Percentiles rank a stretch among this genome's conserved stretches.
These are phyloP conservation scores for Artibeus lituratus DNA, from an alignment of 2,797 vertebrate species.

Conservation along the genomic window DNA sequence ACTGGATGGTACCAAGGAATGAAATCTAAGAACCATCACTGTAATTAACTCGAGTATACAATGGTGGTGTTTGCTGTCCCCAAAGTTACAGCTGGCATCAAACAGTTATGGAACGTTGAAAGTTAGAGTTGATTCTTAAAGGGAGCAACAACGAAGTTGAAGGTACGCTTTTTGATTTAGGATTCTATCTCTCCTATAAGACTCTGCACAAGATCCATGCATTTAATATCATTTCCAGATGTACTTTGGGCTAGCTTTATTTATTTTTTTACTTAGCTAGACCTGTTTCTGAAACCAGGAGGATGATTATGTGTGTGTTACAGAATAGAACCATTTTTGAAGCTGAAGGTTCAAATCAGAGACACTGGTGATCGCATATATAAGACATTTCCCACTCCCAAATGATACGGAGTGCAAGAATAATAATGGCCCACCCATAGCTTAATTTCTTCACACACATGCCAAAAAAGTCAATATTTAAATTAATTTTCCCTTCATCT, in stretches of 20 bases:
- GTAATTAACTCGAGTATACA: slow-evolving; percentile 8
- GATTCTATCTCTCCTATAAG: slow-evolving; percentile 45
- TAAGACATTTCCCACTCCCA: slow-evolving; percentile 5
- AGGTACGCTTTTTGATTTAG: slow-evolving; percentile 40
- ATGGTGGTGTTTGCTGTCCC: background rate
- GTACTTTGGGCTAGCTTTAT: slow-evolving; percentile 65
- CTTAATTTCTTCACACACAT: background rate
- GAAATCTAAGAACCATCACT: background rate
- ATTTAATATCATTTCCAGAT: slow-evolving; percentile 77
- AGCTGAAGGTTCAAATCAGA: slow-evolving; percentile 57
- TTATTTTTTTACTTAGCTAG: slow-evolving; percentile 60
- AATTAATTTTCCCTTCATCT: slow-evolving; percentile 37
- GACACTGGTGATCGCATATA: slow-evolving; percentile 22
- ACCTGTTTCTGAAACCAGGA: slow-evolving; percentile 49
- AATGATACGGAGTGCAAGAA: slow-evolving; percentile 20
- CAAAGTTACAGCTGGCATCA: background rate
- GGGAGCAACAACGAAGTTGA: background rate
- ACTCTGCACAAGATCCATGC: slow-evolving; percentile 42
- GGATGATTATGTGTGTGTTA: slow-evolving; percentile 47
- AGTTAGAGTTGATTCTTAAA: slow-evolving; percentile 43
- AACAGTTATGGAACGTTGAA: background rate
- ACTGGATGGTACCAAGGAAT: background rate
- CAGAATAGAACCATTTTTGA: slow-evolving; percentile 59
- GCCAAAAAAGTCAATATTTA: background rate
- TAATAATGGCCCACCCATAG: slow-evolving; percentile 16